A percentile compares a stretch with the other conserved stretches of the same genome.
Evolutionary conservation across 2,888 invertebrate species (phyloP).

Genomic region (Hirtodrosophila alboralis): DNA sequence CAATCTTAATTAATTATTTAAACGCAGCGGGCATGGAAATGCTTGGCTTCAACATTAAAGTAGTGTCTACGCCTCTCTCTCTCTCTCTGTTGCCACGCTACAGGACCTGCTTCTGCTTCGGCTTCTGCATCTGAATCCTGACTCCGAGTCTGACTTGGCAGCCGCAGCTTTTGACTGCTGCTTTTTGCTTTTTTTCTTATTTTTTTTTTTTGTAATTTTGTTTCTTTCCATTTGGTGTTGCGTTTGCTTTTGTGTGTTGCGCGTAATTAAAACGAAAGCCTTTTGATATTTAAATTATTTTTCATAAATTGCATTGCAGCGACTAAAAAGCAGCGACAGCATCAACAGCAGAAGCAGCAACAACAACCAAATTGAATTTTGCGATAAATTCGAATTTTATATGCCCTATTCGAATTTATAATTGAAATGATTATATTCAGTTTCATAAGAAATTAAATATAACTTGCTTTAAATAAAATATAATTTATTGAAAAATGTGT

Average conservation of each 20-base stretch:
- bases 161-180: conserved; percentile 50
- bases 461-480: no score
- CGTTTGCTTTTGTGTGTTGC: conserved; percentile 57
- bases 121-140: conserved; percentile 12
- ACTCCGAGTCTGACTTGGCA: conserved; percentile 25
- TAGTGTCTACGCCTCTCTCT: conserved; percentile 48
- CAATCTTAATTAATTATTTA: conserved; percentile 81
- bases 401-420: conserved; percentile 11
- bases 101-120: conserved; percentile 7
- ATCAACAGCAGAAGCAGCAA: conserved; percentile 5
- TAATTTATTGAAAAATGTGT: no score
- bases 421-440: no score
- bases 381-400: conserved; percentile 7
- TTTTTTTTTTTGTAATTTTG: conserved; percentile 30
- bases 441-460: no score
- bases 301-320: conserved; percentile 78
- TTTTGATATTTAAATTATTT: conserved; percentile 80
- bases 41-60: conserved; percentile 72
- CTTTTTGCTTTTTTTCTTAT: conserved; percentile 11
- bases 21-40: conserved; percentile 79
- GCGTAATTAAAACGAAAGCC: conserved; percentile 81
- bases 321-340: conserved; percentile 34
- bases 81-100: conserved; percentile 3
- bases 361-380: conserved; percentile 3
- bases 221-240: conserved; percentile 50